Percentiles rank a stretch among this genome's conserved stretches.
Evolutionary conservation across 2,888 invertebrate species (phyloP).

Genomic region (Athalia rosae): DNA sequence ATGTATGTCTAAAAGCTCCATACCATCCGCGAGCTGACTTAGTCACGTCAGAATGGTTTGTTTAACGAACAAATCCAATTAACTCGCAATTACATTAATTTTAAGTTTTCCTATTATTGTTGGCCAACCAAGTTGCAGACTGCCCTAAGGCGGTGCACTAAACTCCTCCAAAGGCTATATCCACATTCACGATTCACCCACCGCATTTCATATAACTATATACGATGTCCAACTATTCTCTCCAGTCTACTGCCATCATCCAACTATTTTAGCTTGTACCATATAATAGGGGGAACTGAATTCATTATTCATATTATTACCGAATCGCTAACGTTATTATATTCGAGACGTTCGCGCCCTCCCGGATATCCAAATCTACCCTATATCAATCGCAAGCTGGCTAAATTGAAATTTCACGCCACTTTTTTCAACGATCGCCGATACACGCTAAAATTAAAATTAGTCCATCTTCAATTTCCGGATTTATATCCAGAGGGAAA

Average conservation of each 20-base stretch:
- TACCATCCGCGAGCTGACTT: slow-evolving; percentile 7
- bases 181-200: neutral
- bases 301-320: slow-evolving; percentile 42
- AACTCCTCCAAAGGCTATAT: slow-evolving; percentile 11
- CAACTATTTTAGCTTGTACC: neutral
- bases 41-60: slow-evolving; percentile 34
- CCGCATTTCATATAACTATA: neutral
- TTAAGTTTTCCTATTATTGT: slow-evolving; percentile 44
- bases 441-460: neutral
- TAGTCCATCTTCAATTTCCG: too few relatives aligned
- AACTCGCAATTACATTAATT: slow-evolving; percentile 42
- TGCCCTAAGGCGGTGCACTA: slow-evolving; percentile 38
- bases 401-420: neutral
- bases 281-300: slow-evolving; percentile 6
- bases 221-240: neutral
- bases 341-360: neutral
- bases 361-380: neutral
- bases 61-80: slow-evolving; percentile 43
- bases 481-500: too few relatives aligned
- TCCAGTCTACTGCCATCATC: too few relatives aligned
- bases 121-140: slow-evolving; percentile 42
- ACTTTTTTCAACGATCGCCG: neutral
- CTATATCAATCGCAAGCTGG: neutral
- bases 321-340: slow-evolving; percentile 8
- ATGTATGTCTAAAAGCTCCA: neutral